phyloP scores from a whole-genome alignment of 2,888 invertebrate species.

The Drosophila trichaetosa region DNA sequence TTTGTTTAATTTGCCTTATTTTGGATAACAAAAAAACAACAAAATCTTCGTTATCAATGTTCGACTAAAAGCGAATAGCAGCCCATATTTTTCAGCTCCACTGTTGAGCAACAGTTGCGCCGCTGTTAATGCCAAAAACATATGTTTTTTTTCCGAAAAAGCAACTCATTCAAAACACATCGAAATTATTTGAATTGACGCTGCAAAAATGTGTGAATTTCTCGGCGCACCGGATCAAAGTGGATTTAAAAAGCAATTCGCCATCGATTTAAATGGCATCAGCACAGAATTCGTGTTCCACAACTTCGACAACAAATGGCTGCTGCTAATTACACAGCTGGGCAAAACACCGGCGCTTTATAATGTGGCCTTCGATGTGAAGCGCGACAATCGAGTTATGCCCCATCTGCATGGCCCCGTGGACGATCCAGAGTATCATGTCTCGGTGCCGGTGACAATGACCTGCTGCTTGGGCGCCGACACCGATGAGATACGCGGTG shows the following conservation, averaged over 20 bases:
- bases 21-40: neutral
- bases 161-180: neutral
- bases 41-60: neutral
- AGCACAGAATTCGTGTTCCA: constrained; percentile 82
- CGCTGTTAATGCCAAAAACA: constrained; percentile 7
- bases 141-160: constrained; percentile 17
- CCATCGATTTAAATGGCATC: constrained; percentile 68
- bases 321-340: constrained; percentile 82
- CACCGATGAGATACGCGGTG: constrained; percentile 79
- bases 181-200: neutral
- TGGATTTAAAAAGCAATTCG: constrained; percentile 79
- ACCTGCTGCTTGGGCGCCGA: constrained; percentile 79
- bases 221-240: constrained; percentile 3
- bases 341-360: constrained; percentile 81
- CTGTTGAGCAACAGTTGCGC: constrained; percentile 4
- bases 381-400: constrained; percentile 57
- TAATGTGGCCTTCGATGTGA: constrained; percentile 78
- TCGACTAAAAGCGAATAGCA: neutral
- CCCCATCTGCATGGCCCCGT: constrained; percentile 60
- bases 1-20: neutral
- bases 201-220: constrained; percentile 32
- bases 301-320: constrained; percentile 81
- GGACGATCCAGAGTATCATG: constrained; percentile 64
- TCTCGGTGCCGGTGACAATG: constrained; percentile 80
- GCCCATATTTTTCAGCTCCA: neutral